Percentiles rank a stretch among this genome's conserved stretches.
Conservation (phyloP, 2,888 invertebrate species). For the Protodeltote pygarga region DNA sequence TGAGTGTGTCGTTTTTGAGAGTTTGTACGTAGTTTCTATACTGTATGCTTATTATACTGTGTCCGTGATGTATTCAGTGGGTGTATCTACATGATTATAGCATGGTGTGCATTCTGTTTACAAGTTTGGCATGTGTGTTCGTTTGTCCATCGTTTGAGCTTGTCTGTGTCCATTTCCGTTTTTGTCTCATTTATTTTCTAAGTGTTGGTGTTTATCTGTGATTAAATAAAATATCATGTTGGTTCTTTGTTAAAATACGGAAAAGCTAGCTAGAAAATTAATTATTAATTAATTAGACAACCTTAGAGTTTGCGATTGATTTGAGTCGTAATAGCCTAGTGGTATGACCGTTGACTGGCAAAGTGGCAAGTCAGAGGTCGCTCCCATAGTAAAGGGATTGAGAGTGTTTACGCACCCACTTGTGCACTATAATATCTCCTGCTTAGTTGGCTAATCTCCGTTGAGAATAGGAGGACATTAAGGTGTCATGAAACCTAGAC, state of each 20-base stretch:
- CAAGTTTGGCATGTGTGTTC: conserved; percentile 33
- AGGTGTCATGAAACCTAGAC: neutral
- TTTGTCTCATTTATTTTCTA: conserved; percentile 28
- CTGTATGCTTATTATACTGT: no score
- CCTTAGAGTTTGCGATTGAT: neutral
- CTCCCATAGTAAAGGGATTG: no score
- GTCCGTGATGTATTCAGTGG: no score
- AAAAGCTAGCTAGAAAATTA: neutral
- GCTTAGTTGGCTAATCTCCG: no score
- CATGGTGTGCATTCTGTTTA: conserved; percentile 41
- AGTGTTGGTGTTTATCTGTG: conserved; percentile 52
- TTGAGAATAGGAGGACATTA: no score
- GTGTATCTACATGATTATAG: conserved; percentile 3
- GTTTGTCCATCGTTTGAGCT: conserved; percentile 27
- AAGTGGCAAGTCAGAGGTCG: no score
- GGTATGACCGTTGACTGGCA: no score
- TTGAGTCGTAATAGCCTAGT: no score
- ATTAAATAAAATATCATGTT: conserved; percentile 8
- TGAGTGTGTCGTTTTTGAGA: no score
- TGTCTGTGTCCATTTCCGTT: conserved; percentile 20
- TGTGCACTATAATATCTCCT: no score
- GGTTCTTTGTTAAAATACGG: neutral
- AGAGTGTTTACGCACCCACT: no score
- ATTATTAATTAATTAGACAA: neutral
- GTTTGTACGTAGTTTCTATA: no score